Conservation (phyloP, 2,113 vertebrate species). For the Copsychus sechellarum region DNA sequence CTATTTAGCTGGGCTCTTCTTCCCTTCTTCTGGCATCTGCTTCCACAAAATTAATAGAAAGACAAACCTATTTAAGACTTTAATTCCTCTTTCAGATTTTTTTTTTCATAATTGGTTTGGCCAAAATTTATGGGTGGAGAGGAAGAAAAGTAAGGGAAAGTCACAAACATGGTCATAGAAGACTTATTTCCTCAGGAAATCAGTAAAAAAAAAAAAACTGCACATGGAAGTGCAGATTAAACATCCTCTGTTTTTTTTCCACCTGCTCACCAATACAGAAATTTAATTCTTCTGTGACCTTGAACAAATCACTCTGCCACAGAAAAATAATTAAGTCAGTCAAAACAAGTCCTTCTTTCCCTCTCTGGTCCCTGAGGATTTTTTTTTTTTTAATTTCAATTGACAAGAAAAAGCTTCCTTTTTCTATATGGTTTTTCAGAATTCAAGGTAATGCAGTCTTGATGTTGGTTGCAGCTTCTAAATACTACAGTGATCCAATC, state of each 20-base stretch:
- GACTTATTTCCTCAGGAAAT: neutral
- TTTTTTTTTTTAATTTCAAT: neutral
- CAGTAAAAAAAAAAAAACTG: neutral
- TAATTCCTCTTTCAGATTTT: neutral
- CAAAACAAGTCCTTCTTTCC: neutral
- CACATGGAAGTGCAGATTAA: neutral
- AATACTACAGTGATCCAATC: neutral
- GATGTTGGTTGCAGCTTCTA: neutral
- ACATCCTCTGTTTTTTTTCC: neutral
- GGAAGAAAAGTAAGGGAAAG: neutral
- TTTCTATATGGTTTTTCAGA: neutral
- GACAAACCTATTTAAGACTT: neutral
- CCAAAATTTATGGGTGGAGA: neutral
- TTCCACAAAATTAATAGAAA: neutral
- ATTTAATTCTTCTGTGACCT: neutral
- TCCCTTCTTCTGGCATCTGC: neutral
- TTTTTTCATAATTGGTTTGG: neutral
- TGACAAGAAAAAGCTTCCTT: neutral
- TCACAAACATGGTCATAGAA: neutral
- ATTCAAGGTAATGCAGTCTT: neutral
- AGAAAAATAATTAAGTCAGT: constrained; percentile 14
- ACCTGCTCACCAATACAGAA: neutral
- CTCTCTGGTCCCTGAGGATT: neutral
- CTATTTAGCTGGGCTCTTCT: neutral
- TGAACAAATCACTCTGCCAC: neutral